Conservation (phyloP, 2,888 invertebrate species). For the Idaea straminata region DNA sequence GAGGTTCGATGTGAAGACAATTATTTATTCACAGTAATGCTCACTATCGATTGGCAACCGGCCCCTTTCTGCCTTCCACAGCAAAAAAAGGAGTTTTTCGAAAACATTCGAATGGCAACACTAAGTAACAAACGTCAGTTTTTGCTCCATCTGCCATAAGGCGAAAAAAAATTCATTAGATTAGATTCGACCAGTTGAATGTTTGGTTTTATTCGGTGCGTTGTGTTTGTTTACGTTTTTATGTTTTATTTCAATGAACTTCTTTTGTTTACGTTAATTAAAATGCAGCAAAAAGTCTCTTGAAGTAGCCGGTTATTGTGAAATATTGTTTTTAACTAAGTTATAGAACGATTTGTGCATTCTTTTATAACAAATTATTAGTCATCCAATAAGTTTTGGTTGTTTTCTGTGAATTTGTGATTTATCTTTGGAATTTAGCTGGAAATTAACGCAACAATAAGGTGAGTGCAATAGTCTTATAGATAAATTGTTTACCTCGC, state of each 20-base stretch:
- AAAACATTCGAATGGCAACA: not conserved
- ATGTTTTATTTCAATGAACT: not conserved
- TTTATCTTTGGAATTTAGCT: not conserved
- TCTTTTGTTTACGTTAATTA: not conserved
- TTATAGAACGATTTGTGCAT: not conserved
- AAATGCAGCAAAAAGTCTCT: not conserved
- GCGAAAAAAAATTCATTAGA: not conserved
- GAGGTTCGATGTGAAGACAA: no score
- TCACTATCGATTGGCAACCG: no score
- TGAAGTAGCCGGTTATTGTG: not conserved
- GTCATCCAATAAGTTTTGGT: slow-evolving; percentile 1
- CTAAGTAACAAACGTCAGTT: not conserved
- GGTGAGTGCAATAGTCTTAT: not conserved
- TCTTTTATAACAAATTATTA: not conserved
- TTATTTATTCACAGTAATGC: no score
- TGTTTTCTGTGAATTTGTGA: not conserved
- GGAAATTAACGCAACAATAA: not conserved
- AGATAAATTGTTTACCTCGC: not conserved
- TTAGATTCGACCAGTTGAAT: not conserved
- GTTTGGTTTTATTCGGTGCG: not conserved
- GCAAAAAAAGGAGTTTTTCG: not conserved
- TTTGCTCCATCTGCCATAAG: not conserved
- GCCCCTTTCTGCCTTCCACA: no score
- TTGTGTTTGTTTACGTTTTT: not conserved
- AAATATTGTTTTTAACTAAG: not conserved